Conservation (phyloP, 1,140 invertebrate genomes). For the Drosophila teissieri region DNA sequence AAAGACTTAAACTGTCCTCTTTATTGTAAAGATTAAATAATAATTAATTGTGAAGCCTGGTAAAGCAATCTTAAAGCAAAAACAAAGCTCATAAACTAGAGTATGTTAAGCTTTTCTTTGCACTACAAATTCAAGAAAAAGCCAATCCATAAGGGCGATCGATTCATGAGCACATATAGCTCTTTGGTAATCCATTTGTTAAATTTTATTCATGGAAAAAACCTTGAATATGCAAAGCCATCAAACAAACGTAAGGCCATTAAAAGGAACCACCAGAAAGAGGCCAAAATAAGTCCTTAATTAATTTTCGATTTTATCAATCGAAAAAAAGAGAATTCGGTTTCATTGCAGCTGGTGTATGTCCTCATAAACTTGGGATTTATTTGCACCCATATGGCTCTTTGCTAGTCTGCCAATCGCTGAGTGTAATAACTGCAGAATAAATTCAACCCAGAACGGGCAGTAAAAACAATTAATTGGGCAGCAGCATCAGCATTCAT, state of each 20-base stretch:
- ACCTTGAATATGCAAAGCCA: neutral
- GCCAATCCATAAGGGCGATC: slow-evolving; percentile 1
- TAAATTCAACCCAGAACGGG: slow-evolving; percentile 37
- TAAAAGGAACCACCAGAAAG: slow-evolving; percentile 14
- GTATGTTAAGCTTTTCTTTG: too few species aligned
- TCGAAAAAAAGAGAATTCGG: slow-evolving; percentile 22
- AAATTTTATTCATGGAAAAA: slow-evolving; percentile 12
- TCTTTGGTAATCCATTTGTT: slow-evolving; percentile 23
- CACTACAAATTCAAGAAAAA: neutral
- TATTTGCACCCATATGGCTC: slow-evolving; percentile 38
- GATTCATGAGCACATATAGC: slow-evolving; percentile 1
- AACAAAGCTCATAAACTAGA: neutral
- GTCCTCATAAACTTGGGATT: slow-evolving; percentile 57
- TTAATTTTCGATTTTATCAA: slow-evolving; percentile 73
- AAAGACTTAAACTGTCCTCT: slow-evolving; percentile 9
- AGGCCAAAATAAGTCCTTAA: slow-evolving; percentile 49
- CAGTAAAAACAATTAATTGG: slow-evolving; percentile 73
- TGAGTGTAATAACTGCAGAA: slow-evolving; percentile 55
- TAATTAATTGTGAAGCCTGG: slow-evolving; percentile 30
- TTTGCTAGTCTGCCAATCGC: slow-evolving; percentile 27
- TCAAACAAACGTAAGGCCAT: slow-evolving; percentile 4
- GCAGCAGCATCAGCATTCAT: slow-evolving; percentile 76
- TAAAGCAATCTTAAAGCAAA: neutral
- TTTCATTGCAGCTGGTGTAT: slow-evolving; percentile 24
- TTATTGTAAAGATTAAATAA: slow-evolving; percentile 12